Evolutionary conservation across 2,113 vertebrate genomes (phyloP).

Genomic region (Merops nubicus): DNA sequence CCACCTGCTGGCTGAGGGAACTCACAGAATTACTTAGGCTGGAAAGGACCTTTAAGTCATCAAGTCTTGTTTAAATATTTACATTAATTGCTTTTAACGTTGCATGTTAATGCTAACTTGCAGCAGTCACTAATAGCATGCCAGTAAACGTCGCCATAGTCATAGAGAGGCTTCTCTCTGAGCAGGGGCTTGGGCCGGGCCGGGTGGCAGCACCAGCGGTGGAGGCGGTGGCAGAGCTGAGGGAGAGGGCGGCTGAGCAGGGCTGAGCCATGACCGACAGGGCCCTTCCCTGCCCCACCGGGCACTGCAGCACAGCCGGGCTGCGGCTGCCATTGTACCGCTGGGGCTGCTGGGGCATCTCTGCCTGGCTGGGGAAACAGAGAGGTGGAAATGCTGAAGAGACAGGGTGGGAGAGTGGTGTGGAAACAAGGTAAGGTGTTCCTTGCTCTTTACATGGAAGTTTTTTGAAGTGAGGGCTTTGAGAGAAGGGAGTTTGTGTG

Average conservation of each 20-base stretch:
- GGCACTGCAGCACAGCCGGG: no score
- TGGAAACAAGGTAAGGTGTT: background rate
- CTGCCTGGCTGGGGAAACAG: fast-evolving
- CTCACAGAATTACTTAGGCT: background rate
- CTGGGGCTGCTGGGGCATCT: background rate
- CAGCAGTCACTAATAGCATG: fast-evolving
- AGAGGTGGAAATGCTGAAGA: no score
- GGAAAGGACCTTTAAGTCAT: background rate
- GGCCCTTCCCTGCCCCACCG: no score
- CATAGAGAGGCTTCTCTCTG: fast-evolving
- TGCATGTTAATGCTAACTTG: no score
- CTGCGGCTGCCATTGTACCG: no score
- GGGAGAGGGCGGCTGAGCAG: background rate
- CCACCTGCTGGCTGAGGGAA: background rate
- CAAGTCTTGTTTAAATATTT: background rate
- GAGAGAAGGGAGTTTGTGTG: no score
- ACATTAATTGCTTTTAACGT: background rate
- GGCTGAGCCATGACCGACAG: background rate
- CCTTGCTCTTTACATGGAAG: background rate
- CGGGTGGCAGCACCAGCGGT: background rate
- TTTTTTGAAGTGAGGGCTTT: background rate
- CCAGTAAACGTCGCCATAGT: fast-evolving
- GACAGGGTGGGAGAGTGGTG: fast-evolving
- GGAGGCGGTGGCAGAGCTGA: background rate
- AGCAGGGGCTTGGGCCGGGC: fast-evolving